Evolutionary conservation across 2,797 vertebrate genomes (phyloP).

Genomic region (Acrocephalus scirpaceus): DNA sequence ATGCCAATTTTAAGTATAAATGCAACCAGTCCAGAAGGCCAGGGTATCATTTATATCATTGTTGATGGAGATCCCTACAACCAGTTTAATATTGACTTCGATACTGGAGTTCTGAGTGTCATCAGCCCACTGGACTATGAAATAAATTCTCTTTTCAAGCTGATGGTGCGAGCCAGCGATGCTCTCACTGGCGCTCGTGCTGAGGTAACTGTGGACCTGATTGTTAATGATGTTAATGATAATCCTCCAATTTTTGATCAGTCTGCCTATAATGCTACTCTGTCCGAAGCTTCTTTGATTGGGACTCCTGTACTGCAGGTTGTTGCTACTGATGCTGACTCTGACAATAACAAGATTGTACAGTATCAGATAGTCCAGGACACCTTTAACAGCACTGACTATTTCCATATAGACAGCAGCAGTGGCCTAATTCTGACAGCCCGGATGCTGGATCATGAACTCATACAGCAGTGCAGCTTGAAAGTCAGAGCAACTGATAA

Average conservation of each 20-base stretch:
- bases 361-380: constrained; percentile 94
- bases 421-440: constrained; percentile 96
- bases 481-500: constrained; percentile 90
- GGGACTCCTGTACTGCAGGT: constrained; percentile 94
- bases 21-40: constrained; percentile 94
- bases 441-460: constrained; percentile 91
- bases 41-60: constrained; percentile 96
- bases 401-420: constrained; percentile 95
- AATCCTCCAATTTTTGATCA: constrained; percentile 91
- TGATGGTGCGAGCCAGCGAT: constrained; percentile 92
- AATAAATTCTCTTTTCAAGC: constrained; percentile 82
- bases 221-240: constrained; percentile 91
- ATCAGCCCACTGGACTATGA: constrained; percentile 91
- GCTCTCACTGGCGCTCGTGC: constrained; percentile 92
- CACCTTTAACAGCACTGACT: constrained; percentile 91
- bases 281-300: constrained; percentile 93
- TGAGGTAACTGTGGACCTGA: constrained; percentile 91
- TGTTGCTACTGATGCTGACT: constrained; percentile 89
- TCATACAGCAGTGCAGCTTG: constrained; percentile 86
- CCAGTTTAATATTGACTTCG: constrained; percentile 95
- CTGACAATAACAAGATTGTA: constrained; percentile 88
- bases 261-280: constrained; percentile 83
- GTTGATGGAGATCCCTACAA: constrained; percentile 90
- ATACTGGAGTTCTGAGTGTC: constrained; percentile 93
- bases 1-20: constrained; percentile 93